phyloP scores from a whole-genome alignment of 2,113 vertebrate species.

The Eubucco bourcierii region DNA sequence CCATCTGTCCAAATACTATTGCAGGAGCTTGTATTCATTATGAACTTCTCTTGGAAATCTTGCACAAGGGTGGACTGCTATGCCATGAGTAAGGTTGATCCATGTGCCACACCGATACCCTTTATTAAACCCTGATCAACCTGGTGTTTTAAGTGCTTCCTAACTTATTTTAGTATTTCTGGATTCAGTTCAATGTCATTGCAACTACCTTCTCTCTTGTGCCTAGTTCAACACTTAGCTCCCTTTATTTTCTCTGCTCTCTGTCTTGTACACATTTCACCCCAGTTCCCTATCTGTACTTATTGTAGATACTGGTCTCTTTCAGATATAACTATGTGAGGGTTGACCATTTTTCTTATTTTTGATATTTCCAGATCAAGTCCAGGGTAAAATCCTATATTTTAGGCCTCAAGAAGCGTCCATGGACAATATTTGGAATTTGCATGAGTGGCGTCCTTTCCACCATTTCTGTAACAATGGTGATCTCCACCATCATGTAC shows the following conservation, averaged over 20 bases:
- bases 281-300: neutral
- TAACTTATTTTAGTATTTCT: neutral
- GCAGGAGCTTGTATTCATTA: neutral
- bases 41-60: neutral
- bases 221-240: neutral
- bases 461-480: constrained; percentile 82
- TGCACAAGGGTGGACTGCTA: neutral
- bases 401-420: constrained; percentile 86
- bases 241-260: neutral
- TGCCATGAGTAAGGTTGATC: neutral
- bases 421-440: constrained; percentile 87
- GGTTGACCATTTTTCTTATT: constrained; percentile 66
- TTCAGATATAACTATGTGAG: neutral
- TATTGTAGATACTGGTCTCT: neutral
- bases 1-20: neutral
- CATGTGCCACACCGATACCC: neutral
- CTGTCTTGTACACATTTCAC: neutral
- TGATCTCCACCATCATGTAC: constrained; percentile 86
- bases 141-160: neutral
- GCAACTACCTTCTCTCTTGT: neutral
- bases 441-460: constrained; percentile 80
- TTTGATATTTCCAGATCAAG: constrained; percentile 88
- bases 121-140: neutral
- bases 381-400: constrained; percentile 85
- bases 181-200: neutral